Conservation (phyloP, 1,140 invertebrate species). For the Drosophila kurseongensis region DNA sequence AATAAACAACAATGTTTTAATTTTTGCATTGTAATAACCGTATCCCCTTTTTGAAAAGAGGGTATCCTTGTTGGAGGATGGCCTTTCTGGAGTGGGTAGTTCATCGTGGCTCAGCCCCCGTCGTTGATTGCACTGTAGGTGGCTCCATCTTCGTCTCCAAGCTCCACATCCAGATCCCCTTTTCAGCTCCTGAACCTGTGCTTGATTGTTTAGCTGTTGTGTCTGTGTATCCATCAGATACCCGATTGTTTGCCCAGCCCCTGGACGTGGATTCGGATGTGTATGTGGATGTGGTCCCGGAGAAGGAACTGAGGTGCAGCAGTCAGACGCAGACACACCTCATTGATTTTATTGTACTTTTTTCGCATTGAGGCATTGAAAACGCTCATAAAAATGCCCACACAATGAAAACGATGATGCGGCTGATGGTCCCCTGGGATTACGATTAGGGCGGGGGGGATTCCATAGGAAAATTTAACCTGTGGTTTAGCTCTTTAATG, state of each 20-base stretch:
- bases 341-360: constrained; percentile 83
- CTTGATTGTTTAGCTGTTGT: constrained; percentile 78
- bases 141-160: constrained; percentile 35
- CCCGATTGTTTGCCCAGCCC: constrained; percentile 69
- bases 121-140: constrained; percentile 73
- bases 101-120: constrained; percentile 34
- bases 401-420: constrained; percentile 80
- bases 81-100: constrained; percentile 1
- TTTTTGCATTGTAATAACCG: background rate
- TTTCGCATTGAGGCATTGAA: constrained; percentile 66
- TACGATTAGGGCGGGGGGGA: constrained; percentile 17
- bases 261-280: constrained; percentile 18
- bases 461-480: constrained; percentile 12
- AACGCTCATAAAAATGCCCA: constrained; percentile 82
- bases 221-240: constrained; percentile 63
- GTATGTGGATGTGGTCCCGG: constrained; percentile 9
- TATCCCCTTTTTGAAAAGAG: background rate
- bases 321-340: constrained; percentile 66
- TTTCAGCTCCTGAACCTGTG: constrained; percentile 48
- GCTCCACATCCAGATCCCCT: background rate
- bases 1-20: no score
- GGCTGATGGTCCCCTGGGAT: constrained; percentile 54
- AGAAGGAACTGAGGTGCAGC: constrained; percentile 57
- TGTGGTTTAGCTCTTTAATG: constrained; percentile 40
- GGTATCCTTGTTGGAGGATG: constrained; percentile 22